These are phyloP conservation scores for Leucoraja erinaceus DNA, from an alignment of 2,113 vertebrate genomes.

Conservation along the genomic window DNA sequence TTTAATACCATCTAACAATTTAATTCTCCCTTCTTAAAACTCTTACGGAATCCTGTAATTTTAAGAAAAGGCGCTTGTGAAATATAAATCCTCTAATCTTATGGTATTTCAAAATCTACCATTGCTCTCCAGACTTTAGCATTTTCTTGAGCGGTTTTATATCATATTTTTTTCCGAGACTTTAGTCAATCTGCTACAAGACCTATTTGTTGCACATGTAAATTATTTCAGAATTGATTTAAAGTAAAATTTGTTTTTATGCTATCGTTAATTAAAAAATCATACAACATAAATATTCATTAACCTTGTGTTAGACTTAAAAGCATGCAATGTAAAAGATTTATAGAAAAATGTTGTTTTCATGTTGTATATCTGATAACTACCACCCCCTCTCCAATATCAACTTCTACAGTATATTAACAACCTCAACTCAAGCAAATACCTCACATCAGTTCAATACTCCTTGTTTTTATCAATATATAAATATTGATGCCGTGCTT, in stretches of 20 bases:
- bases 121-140: too few relatives aligned
- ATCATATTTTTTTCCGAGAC: not conserved
- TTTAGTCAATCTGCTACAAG: not conserved
- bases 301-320: constrained; percentile 29
- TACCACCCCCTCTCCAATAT: not conserved
- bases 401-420: not conserved
- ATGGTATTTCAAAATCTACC: not conserved
- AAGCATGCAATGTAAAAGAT: constrained; percentile 35
- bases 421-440: not conserved
- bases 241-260: constrained; percentile 31
- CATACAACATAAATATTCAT: constrained; percentile 37
- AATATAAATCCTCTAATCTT: not conserved
- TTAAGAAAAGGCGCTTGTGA: not conserved
- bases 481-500: not conserved
- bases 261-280: constrained; percentile 38
- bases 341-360: constrained; percentile 36
- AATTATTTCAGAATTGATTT: constrained; percentile 34
- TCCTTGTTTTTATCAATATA: not conserved
- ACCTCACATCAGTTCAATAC: not conserved
- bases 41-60: not conserved
- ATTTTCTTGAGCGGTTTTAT: not conserved
- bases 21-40: not conserved
- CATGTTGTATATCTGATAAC: constrained; percentile 29
- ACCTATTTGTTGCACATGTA: constrained; percentile 20
- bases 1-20: not conserved